A percentile compares a stretch with the other conserved stretches of the same genome.
Conservation (phyloP, 2,888 invertebrate genomes). For the Trissolcus brochymenae region DNA sequence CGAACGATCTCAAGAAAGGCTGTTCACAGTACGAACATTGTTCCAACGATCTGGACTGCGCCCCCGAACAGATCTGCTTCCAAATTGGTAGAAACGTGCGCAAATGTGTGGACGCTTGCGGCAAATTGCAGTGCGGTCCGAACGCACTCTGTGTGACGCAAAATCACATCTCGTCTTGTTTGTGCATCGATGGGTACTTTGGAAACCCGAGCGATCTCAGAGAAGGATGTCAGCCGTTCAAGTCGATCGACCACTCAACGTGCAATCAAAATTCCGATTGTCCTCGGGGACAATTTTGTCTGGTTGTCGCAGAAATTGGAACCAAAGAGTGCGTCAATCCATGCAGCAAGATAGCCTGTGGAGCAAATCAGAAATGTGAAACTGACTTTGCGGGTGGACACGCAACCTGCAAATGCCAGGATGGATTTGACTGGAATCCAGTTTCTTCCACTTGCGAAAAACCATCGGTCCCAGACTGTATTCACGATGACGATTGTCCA, state of each 20-base stretch:
- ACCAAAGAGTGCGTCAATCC: constrained; percentile 85
- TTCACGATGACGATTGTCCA: constrained; percentile 83
- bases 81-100: constrained; percentile 86
- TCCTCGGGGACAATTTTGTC: constrained; percentile 83
- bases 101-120: constrained; percentile 91
- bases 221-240: constrained; percentile 86
- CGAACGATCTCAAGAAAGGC: constrained; percentile 83
- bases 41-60: constrained; percentile 88
- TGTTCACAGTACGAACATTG: constrained; percentile 87
- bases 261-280: constrained; percentile 86
- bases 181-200: constrained; percentile 88
- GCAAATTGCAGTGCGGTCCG: constrained; percentile 92
- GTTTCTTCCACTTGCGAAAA: constrained; percentile 88
- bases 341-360: constrained; percentile 88
- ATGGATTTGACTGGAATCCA: constrained; percentile 89
- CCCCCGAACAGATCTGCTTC: constrained; percentile 91
- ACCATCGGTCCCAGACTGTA: constrained; percentile 90
- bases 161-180: constrained; percentile 90
- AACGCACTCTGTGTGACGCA: constrained; percentile 91
- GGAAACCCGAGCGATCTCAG: constrained; percentile 90
- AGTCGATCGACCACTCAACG: constrained; percentile 79
- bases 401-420: constrained; percentile 88
- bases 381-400: constrained; percentile 80
- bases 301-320: constrained; percentile 80
- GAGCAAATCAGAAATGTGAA: constrained; percentile 88